Percentiles rank a stretch among this genome's conserved stretches.
phyloP scores from a whole-genome alignment of 2,113 vertebrate genomes.

The Dermatemys mawii region DNA sequence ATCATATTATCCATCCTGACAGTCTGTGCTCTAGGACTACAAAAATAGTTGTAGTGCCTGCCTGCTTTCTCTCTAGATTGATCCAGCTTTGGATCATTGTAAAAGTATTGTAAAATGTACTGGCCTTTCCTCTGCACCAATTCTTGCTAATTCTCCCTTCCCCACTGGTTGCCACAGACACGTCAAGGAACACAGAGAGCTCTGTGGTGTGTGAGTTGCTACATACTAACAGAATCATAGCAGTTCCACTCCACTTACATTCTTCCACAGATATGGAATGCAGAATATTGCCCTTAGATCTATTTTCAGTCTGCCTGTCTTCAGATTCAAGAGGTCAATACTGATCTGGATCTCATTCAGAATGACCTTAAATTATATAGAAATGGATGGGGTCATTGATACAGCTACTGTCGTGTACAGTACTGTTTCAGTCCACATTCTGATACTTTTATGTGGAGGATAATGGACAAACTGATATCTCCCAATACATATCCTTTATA shows the following conservation, averaged over 20 bases:
- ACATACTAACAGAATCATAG: background rate
- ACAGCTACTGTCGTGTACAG: background rate
- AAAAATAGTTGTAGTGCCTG: background rate
- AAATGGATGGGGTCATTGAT: background rate
- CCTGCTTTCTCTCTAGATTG: background rate
- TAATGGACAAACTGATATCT: background rate
- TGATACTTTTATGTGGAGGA: background rate
- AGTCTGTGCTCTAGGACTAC: background rate
- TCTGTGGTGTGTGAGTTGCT: background rate
- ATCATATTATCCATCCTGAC: background rate
- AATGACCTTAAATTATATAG: background rate
- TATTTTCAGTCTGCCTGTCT: background rate
- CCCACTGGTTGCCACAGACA: background rate
- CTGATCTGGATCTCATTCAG: background rate
- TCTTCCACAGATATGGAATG: background rate
- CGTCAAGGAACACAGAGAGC: background rate
- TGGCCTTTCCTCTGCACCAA: background rate
- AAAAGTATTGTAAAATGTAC: background rate
- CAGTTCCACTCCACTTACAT: background rate
- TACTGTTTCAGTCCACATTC: background rate
- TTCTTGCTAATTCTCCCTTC: background rate
- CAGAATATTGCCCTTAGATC: background rate
- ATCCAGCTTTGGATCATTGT: background rate
- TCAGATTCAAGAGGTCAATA: background rate
- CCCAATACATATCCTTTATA: background rate